Evolutionary conservation across 1,140 invertebrate species (phyloP).

Genomic region (Geopemphigus sp.): DNA sequence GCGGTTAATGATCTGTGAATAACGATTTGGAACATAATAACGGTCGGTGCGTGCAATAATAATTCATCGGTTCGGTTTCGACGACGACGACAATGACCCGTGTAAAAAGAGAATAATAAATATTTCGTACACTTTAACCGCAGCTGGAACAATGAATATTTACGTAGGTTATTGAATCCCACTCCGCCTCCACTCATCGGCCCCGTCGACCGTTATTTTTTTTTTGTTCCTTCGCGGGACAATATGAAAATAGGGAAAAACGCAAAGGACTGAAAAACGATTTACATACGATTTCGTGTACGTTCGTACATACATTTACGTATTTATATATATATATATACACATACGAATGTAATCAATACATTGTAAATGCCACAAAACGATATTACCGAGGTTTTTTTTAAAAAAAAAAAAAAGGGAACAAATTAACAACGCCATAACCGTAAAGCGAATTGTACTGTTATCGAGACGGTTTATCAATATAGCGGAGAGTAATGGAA

Average conservation of each 20-base stretch:
- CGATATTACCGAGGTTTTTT: neutral
- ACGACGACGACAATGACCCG: neutral
- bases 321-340: neutral
- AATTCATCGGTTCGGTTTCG: conserved; percentile 17
- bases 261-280: conserved; percentile 9
- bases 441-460: neutral
- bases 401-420: too few relatives aligned
- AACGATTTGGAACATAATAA: conserved; percentile 30
- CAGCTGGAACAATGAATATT: conserved; percentile 41
- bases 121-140: conserved; percentile 17
- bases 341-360: conserved; percentile 4
- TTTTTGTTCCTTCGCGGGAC: conserved; percentile 9
- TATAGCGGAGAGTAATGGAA: neutral
- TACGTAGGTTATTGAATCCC: conserved; percentile 28
- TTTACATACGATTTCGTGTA: neutral
- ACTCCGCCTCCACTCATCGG: too few relatives aligned
- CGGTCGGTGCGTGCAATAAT: conserved; percentile 24
- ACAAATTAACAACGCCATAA: neutral
- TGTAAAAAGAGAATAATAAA: conserved; percentile 42
- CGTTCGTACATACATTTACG: too few relatives aligned
- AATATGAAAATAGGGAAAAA: conserved; percentile 7
- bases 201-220: too few relatives aligned
- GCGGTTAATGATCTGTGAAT: conserved; percentile 46
- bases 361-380: neutral
- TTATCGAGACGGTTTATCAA: conserved; percentile 2